Evolutionary conservation across 2,888 invertebrate genomes (phyloP).

Genomic region (Antheraea assamensis): DNA sequence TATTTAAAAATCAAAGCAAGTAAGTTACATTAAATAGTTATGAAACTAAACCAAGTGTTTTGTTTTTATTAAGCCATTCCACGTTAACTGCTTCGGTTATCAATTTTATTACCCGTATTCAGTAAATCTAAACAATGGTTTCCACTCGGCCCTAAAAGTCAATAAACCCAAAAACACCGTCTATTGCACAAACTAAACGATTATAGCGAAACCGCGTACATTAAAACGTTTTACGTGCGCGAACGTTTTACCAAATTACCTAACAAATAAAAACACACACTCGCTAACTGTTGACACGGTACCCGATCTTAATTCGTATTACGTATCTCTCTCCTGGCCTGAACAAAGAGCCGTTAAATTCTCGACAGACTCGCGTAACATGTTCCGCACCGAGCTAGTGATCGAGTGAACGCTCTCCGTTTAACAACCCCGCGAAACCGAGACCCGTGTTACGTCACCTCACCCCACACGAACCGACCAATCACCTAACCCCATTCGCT

Average conservation of each 20-base stretch:
- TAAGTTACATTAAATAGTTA: slow-evolving; percentile 11
- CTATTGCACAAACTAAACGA: slow-evolving; percentile 71
- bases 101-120: slow-evolving; percentile 63
- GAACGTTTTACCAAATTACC: slow-evolving; percentile 62
- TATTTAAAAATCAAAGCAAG: slow-evolving; percentile 9
- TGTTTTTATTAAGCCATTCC: slow-evolving; percentile 19
- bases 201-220: slow-evolving; percentile 72
- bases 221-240: slow-evolving; percentile 67
- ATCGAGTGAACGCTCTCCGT: slow-evolving; percentile 76
- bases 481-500: slow-evolving; percentile 64
- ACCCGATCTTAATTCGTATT: slow-evolving; percentile 63
- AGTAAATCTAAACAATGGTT: slow-evolving; percentile 68
- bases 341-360: slow-evolving; percentile 77
- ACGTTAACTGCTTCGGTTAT: slow-evolving; percentile 14
- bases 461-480: slow-evolving; percentile 69
- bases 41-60: slow-evolving; percentile 16
- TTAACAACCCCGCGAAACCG: slow-evolving; percentile 74
- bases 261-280: slow-evolving; percentile 73
- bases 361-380: slow-evolving; percentile 45
- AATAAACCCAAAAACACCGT: slow-evolving; percentile 78
- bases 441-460: slow-evolving; percentile 76
- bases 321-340: slow-evolving; percentile 55
- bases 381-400: slow-evolving; percentile 51
- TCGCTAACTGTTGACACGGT: slow-evolving; percentile 58
- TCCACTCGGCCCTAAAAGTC: slow-evolving; percentile 69